These are phyloP conservation scores for Bellardia bayeri DNA, from an alignment of 2,888 invertebrate genomes.

Conservation along the genomic window DNA sequence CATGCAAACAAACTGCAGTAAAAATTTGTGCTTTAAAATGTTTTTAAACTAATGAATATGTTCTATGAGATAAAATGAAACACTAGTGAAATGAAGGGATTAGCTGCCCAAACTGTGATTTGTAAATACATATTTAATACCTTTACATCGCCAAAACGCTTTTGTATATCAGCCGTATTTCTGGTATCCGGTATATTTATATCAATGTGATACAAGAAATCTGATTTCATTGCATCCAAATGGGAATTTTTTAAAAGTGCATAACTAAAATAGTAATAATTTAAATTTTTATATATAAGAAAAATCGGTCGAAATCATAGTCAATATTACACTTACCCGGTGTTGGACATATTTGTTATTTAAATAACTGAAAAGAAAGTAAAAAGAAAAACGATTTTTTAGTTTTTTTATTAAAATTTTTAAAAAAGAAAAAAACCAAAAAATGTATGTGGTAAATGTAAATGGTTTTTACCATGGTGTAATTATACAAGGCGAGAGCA, in stretches of 20 bases:
- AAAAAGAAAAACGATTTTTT: background rate
- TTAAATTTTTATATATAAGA: background rate
- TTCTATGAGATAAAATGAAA: no score
- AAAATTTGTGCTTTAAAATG: background rate
- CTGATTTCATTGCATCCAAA: conserved; percentile 81
- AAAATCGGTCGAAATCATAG: background rate
- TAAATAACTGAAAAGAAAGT: background rate
- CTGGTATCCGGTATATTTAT: conserved; percentile 92
- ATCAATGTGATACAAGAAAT: conserved; percentile 95
- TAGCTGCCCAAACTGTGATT: no score
- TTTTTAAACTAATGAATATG: no score
- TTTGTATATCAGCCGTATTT: conserved; percentile 89
- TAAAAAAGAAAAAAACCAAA: no score
- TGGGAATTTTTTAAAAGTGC: conserved; percentile 75
- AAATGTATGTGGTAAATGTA: no score
- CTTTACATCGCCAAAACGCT: conserved; percentile 97
- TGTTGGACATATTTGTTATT: conserved; percentile 16
- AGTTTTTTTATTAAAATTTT: no score
- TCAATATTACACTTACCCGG: conserved; percentile 2
- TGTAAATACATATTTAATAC: conserved; percentile 85
- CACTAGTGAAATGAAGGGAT: no score
- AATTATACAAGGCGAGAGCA: no score
- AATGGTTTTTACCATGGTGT: no score
- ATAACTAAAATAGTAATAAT: conserved; percentile 20
- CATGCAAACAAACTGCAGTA: conserved; percentile 94